phyloP scores from a whole-genome alignment of 2,888 invertebrate species.

The Falcaria lacertinaria region DNA sequence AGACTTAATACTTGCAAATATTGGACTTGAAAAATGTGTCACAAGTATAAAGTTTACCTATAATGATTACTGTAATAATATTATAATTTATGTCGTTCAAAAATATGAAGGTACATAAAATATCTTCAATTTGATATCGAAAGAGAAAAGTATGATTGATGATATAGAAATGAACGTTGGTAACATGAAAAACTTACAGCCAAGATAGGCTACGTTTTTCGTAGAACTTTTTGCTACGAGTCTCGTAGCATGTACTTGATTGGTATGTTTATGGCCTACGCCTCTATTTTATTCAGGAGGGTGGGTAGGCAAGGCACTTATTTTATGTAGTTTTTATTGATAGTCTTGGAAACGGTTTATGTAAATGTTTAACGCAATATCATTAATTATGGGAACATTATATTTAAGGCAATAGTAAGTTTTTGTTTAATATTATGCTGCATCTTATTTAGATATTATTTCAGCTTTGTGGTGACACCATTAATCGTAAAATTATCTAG shows the following conservation, averaged over 20 bases:
- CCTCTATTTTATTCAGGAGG: neutral
- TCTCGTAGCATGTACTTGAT: neutral
- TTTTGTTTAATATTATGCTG: too few species aligned
- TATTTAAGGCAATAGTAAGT: too few species aligned
- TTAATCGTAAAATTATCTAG: too few species aligned
- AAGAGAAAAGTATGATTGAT: constrained; percentile 3
- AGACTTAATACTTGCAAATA: too few species aligned
- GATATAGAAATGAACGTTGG: constrained; percentile 2
- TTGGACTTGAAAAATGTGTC: too few species aligned
- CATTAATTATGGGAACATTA: neutral
- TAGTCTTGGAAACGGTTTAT: neutral
- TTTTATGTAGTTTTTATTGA: neutral
- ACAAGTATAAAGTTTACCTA: too few species aligned
- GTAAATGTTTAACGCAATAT: too few species aligned
- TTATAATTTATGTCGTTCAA: too few species aligned
- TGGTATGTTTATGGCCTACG: neutral
- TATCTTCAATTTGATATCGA: neutral
- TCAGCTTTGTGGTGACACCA: too few species aligned
- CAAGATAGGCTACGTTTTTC: constrained; percentile 1
- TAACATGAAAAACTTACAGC: neutral
- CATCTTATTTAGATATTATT: too few species aligned
- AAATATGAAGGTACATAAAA: neutral
- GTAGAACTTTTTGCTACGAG: constrained; percentile 2
- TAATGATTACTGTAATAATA: too few species aligned
- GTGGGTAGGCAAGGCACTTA: neutral